Evolutionary conservation across 1,140 invertebrate species (phyloP).

Genomic region (Drosophila erecta): DNA sequence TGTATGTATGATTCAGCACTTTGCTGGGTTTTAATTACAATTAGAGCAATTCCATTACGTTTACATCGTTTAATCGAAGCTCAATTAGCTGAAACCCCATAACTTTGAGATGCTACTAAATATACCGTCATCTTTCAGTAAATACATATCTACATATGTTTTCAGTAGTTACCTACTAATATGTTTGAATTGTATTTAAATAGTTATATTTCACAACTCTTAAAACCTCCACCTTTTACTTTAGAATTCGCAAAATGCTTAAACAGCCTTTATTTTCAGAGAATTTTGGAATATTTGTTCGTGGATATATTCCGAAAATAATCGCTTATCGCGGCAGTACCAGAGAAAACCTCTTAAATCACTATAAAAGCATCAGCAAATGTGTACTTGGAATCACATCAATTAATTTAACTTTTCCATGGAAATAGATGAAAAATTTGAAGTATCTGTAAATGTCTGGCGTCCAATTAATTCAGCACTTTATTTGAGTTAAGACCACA

Average conservation of each 20-base stretch:
- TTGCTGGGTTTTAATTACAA: constrained; percentile 6
- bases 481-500: neutral
- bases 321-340: too few species aligned
- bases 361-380: neutral
- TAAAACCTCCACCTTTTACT: too few species aligned
- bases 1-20: constrained; percentile 6
- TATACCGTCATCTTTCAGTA: too few species aligned
- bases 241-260: too few species aligned
- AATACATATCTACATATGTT: too few species aligned
- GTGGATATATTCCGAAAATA: too few species aligned
- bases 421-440: constrained; percentile 18
- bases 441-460: neutral
- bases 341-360: too few species aligned
- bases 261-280: too few species aligned
- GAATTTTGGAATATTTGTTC: too few species aligned
- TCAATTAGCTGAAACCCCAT: neutral
- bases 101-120: neutral
- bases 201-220: too few species aligned
- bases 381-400: constrained; percentile 1
- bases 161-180: too few species aligned
- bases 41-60: constrained; percentile 2
- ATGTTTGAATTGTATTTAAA: too few species aligned
- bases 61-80: neutral
- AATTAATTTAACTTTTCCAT: neutral
- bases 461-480: constrained; percentile 8